Evolutionary conservation across 2,113 vertebrate genomes (phyloP).

Genomic region (Megaleporinus macrocephalus): DNA sequence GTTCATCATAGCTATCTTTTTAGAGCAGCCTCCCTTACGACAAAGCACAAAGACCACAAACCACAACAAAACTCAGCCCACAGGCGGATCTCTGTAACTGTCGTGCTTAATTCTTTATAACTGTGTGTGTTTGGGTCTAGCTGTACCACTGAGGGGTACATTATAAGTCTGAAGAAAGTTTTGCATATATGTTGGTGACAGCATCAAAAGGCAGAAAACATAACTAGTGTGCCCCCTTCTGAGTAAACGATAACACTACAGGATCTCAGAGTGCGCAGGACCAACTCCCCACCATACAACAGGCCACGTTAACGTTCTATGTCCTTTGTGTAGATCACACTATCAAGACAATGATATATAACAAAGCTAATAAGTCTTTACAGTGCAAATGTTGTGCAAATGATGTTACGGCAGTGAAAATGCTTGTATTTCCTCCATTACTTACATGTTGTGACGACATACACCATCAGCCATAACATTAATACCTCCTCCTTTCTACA

Average conservation of each 20-base stretch:
- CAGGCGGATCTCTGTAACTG: neutral
- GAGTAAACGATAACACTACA: slow-evolving; percentile 9
- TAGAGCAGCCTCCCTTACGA: too few relatives aligned
- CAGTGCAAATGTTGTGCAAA: too few relatives aligned
- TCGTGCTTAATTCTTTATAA: neutral
- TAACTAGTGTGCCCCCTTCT: slow-evolving; percentile 7
- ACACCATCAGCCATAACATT: too few relatives aligned
- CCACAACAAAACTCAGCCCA: neutral
- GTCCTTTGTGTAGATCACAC: too few relatives aligned
- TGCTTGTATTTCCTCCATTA: too few relatives aligned
- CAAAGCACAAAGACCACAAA: neutral
- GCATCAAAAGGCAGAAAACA: neutral
- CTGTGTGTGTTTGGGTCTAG: neutral
- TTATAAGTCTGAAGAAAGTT: neutral
- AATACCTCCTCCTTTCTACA: too few relatives aligned
- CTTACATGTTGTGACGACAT: too few relatives aligned
- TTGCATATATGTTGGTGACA: neutral
- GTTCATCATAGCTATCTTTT: too few relatives aligned
- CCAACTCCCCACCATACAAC: neutral
- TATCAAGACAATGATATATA: too few relatives aligned
- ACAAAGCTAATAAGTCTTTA: too few relatives aligned
- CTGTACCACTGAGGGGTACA: neutral
- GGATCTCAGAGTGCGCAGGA: neutral
- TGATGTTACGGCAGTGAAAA: too few relatives aligned
- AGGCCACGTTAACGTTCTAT: neutral